Evolutionary conservation across 2,888 invertebrate genomes (phyloP).

Genomic region (Apoda limacodes): DNA sequence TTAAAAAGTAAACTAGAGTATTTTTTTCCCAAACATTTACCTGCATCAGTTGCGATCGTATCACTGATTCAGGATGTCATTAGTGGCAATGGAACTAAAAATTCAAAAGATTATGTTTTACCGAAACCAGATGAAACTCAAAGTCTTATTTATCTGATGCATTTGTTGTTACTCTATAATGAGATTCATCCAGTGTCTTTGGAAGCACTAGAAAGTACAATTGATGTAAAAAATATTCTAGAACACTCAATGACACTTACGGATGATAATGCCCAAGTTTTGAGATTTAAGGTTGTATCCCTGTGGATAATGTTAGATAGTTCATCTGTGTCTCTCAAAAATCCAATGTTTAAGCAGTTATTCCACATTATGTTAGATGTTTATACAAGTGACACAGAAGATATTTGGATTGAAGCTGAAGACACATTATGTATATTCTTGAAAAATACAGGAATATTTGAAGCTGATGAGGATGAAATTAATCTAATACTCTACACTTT

Average conservation of each 20-base stretch:
- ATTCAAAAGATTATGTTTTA: slow-evolving; percentile 38
- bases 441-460: slow-evolving; percentile 73
- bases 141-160: slow-evolving; percentile 42
- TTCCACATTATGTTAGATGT: slow-evolving; percentile 69
- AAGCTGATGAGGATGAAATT: slow-evolving; percentile 73
- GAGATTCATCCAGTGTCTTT: slow-evolving; percentile 52
- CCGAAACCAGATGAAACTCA: slow-evolving; percentile 38
- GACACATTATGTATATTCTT: slow-evolving; percentile 69
- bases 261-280: slow-evolving; percentile 32
- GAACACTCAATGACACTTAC: slow-evolving; percentile 39
- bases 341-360: slow-evolving; percentile 64
- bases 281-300: slow-evolving; percentile 59
- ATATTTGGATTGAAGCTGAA: slow-evolving; percentile 63
- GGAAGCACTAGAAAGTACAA: slow-evolving; percentile 52
- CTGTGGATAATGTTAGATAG: slow-evolving; percentile 57
- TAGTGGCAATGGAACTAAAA: slow-evolving; percentile 19
- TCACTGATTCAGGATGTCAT: slow-evolving; percentile 42
- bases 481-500: slow-evolving; percentile 73
- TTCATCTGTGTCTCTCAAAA: slow-evolving; percentile 60
- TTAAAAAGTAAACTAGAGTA: slow-evolving; percentile 48
- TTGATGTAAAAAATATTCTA: slow-evolving; percentile 53
- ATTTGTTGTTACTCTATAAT: slow-evolving; percentile 50
- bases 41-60: slow-evolving; percentile 40
- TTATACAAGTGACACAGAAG: slow-evolving; percentile 44
- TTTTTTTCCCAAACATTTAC: slow-evolving; percentile 58